Evolutionary conservation across 1,140 invertebrate genomes (phyloP), one percentile per base, ranked within the genome.

Genomic region (Capitella teleta): DNA sequence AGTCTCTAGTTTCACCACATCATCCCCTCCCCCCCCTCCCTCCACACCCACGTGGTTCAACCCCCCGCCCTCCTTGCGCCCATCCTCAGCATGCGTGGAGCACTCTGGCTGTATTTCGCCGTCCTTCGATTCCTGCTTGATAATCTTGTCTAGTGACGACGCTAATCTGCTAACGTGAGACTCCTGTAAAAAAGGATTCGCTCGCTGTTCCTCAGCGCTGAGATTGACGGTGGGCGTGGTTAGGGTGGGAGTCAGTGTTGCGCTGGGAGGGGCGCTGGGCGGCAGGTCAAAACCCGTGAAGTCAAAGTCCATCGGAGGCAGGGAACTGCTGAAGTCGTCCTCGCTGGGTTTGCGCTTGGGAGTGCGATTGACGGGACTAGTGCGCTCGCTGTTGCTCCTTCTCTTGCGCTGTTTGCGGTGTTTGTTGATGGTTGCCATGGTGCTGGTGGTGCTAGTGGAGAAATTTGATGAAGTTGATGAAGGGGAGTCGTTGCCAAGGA

Each of bases 321-420:
- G 21, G 10, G 46, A 45, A 23, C 40, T 23, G 38, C 16, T 26
- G 25, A 47, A 46, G 32, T 63, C 62, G 45, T 68, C 66, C 49
- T 66, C 64, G 41, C 58, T 57, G 23, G 59, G n/a, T 51, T 67
- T 64, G 36, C 66, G 62, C 46, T 73, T 73, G 5, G 72, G 70
- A 54, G 68, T 73, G 28, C 62, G 60, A 4, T 68, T 66, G n/a
- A 52, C 54, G n/a, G 42, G 55, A 16, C 53, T 28, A 28, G 43
- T 12, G 34, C 47, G 23, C 58, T 54, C 32, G 43, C 32, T 42
- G 40, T 49, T 18, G 38, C 41, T 38, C 59, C 62, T 52, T 61
- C 53, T 53, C 64, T 59, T 54, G 23, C 54, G 18, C 25, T 43
- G 55, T 54, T 59, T 64, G 2, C 51, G 47, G 6, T 44, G 42